phyloP scores from a whole-genome alignment of 1,140 invertebrate genomes.

The Drosophila ogumai region DNA sequence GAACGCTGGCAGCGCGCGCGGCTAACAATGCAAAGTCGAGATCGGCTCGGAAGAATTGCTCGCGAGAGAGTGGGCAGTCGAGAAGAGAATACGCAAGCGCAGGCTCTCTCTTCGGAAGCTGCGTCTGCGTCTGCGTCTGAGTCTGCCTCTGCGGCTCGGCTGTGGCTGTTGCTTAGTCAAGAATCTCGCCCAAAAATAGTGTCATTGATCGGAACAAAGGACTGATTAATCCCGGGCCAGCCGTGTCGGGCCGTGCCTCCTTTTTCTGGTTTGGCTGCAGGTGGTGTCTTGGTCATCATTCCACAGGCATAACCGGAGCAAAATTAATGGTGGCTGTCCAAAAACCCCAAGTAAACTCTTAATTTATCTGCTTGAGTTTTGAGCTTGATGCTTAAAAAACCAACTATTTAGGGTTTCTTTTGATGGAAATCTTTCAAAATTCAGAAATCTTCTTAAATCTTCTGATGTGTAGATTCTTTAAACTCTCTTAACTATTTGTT shows the following conservation, averaged over 20 bases:
- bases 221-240: slow-evolving; percentile 34
- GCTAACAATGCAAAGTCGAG: slow-evolving; percentile 62
- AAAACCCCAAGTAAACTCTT: not conserved
- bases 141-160: not conserved
- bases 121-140: not conserved
- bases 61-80: slow-evolving; percentile 9
- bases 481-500: not conserved
- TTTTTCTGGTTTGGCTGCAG: slow-evolving; percentile 17
- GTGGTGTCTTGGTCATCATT: slow-evolving; percentile 12
- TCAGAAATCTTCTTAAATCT: not conserved
- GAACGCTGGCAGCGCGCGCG: slow-evolving; percentile 14
- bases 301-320: not conserved
- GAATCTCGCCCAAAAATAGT: slow-evolving; percentile 37
- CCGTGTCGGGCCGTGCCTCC: slow-evolving; percentile 29
- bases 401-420: not conserved
- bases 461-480: not conserved
- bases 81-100: not conserved
- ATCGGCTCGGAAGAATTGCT: slow-evolving; percentile 21
- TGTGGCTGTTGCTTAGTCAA: slow-evolving; percentile 9
- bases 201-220: slow-evolving; percentile 26
- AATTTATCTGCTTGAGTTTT: not conserved
- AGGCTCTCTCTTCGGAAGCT: slow-evolving; percentile 33
- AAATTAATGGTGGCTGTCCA: slow-evolving; percentile 4
- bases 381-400: not conserved
- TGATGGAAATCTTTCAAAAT: not conserved